Evolutionary conservation across 92 coral and sea anemone species (phyloP).

Genomic region (Heteractis magnifica): DNA sequence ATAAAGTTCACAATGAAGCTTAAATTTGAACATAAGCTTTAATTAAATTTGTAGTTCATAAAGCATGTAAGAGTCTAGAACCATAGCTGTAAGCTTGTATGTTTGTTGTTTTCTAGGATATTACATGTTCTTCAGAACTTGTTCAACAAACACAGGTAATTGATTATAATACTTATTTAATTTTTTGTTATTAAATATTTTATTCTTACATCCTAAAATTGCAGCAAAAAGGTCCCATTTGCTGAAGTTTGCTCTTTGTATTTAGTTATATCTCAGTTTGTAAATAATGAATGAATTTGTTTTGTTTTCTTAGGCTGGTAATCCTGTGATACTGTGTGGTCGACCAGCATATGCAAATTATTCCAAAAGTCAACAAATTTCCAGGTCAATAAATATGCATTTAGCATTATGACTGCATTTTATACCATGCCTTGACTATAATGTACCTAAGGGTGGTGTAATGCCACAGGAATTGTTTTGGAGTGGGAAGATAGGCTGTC

Average conservation of each 20-base stretch:
- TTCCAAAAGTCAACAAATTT: conserved; percentile 84
- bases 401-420: not conserved
- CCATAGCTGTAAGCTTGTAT: not conserved
- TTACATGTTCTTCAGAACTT: conserved; percentile 56
- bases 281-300: not conserved
- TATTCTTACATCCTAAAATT: no score
- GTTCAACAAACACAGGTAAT: conserved; percentile 60
- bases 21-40: no score
- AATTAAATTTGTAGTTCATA: no score
- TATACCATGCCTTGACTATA: no score
- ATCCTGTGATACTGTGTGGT: conserved; percentile 75
- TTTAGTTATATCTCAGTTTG: not conserved
- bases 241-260: not conserved
- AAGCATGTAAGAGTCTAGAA: no score
- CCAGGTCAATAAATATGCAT: conserved; percentile 57
- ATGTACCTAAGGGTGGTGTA: no score
- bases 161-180: not conserved
- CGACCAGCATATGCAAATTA: conserved; percentile 84
- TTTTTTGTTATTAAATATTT: not conserved
- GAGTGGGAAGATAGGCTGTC: no score
- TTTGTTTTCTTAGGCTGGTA: conserved; percentile 42
- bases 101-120: conserved; percentile 37
- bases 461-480: no score
- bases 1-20: no score
- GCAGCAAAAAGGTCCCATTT: no score